Evolutionary conservation across 2,888 invertebrate genomes (phyloP).

Genomic region (Macrophya annulata): DNA sequence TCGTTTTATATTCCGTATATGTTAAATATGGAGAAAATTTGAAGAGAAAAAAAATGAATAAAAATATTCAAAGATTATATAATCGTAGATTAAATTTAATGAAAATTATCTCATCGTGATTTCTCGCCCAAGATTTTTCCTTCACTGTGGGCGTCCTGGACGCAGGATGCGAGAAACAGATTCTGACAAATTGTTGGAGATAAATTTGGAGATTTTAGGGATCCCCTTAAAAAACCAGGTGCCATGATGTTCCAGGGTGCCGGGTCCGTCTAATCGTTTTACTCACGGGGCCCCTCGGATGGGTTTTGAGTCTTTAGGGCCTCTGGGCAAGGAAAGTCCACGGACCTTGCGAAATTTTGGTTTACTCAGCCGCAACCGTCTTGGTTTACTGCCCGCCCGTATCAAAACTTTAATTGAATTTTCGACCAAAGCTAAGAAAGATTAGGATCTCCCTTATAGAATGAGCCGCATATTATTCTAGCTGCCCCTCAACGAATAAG

Average conservation of each 20-base stretch:
- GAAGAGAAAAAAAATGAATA: not conserved
- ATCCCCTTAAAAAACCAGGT: conserved; percentile 53
- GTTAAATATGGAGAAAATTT: not conserved
- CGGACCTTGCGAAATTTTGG: conserved; percentile 79
- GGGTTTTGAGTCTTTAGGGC: conserved; percentile 42
- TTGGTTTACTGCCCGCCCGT: conserved; percentile 70
- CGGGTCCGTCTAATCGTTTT: conserved; percentile 71
- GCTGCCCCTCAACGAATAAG: conserved; percentile 50
- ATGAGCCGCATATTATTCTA: conserved; percentile 54
- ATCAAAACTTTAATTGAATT: conserved; percentile 80
- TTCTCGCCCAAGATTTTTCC: not conserved
- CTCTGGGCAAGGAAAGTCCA: conserved; percentile 74
- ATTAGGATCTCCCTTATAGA: conserved; percentile 72
- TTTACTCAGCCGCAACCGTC: conserved; percentile 77
- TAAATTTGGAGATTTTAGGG: conserved; percentile 73
- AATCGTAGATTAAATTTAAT: not conserved
- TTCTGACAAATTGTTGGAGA: conserved; percentile 73
- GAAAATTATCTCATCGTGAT: not conserved
- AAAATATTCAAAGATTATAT: not conserved
- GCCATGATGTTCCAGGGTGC: conserved; percentile 30
- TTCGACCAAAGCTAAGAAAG: conserved; percentile 73
- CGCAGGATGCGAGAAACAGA: conserved; percentile 43
- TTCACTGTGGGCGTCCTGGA: conserved; percentile 59
- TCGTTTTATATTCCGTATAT: not conserved
- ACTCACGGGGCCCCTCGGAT: conserved; percentile 61